A percentile compares a stretch with the other conserved stretches of the same genome.
phyloP scores from a whole-genome alignment of 1,140 invertebrate species.

The Nautilus pompilius region DNA sequence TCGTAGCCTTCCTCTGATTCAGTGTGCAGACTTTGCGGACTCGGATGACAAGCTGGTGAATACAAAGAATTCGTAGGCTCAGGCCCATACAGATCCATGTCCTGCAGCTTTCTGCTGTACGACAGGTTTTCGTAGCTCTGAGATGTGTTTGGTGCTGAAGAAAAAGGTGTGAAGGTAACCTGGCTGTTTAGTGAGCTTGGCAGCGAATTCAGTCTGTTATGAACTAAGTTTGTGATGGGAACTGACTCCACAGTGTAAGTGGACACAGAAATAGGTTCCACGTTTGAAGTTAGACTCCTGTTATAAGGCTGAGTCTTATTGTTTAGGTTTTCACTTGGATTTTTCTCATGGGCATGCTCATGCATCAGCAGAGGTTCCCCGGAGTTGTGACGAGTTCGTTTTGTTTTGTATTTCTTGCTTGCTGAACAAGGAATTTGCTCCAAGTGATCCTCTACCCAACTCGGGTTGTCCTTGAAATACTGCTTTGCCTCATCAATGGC shows the following conservation, averaged over 20 bases:
- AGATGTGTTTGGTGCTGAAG: conserved; percentile 23
- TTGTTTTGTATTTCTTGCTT: conserved; percentile 22
- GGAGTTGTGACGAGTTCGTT: conserved; percentile 30
- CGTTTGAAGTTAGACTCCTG: too few species aligned
- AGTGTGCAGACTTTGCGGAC: not conserved
- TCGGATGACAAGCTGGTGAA: not conserved
- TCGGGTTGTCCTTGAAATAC: conserved; percentile 38
- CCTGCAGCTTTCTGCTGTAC: not conserved
- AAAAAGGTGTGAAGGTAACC: conserved; percentile 21
- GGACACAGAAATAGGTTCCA: too few species aligned
- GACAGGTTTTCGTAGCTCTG: conserved; percentile 39
- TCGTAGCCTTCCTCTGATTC: not conserved
- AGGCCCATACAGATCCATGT: not conserved
- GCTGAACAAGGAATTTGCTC: conserved; percentile 24
- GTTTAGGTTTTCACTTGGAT: conserved; percentile 7
- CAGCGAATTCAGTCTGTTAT: conserved; percentile 35
- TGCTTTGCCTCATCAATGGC: conserved; percentile 42
- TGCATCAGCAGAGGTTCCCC: conserved; percentile 32
- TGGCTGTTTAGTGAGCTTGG: conserved; percentile 41
- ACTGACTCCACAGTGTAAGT: not conserved
- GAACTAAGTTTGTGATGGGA: conserved; percentile 3
- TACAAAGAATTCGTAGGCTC: not conserved
- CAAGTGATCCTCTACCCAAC: conserved; percentile 46
- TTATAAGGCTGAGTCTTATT: not conserved
- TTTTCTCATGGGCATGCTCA: not conserved